These are phyloP conservation scores for Smutsia temminckii DNA, from an alignment of 2,797 vertebrate species.

Conservation along the genomic window DNA sequence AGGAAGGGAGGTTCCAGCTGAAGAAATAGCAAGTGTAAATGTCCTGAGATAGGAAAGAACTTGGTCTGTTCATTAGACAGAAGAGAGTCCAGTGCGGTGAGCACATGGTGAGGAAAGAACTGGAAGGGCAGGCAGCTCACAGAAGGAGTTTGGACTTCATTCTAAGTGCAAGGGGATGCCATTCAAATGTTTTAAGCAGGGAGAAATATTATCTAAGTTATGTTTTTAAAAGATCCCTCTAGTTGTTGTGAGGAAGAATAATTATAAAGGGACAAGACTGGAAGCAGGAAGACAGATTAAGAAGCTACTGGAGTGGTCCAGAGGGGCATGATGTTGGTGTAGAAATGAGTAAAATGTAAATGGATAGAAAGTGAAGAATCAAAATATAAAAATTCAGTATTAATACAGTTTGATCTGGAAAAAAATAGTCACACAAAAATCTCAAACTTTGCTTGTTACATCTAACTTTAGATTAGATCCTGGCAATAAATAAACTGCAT, in stretches of 20 bases:
- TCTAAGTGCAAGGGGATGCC: background rate
- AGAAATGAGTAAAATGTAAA: background rate
- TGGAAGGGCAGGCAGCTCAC: background rate
- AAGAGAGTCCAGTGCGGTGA: background rate
- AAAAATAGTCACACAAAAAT: background rate
- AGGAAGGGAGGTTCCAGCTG: background rate
- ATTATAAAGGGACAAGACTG: background rate
- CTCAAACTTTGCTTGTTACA: background rate
- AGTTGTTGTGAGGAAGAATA: background rate
- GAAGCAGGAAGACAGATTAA: background rate
- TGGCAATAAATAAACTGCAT: background rate
- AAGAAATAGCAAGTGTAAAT: background rate
- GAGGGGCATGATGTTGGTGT: background rate
- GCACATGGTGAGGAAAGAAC: background rate
- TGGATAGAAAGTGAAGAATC: background rate
- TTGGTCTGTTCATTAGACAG: background rate
- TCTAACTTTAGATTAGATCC: slow-evolving; percentile 6
- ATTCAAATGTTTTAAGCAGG: background rate
- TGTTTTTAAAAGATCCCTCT: background rate
- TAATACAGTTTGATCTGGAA: background rate
- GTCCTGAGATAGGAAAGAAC: background rate
- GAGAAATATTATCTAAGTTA: background rate
- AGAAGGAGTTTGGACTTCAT: background rate
- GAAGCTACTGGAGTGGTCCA: background rate
- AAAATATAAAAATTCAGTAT: background rate